Base-by-base conservation (phyloP, 2,888 invertebrate genomes). In the Tenthredo amoena region DNA sequence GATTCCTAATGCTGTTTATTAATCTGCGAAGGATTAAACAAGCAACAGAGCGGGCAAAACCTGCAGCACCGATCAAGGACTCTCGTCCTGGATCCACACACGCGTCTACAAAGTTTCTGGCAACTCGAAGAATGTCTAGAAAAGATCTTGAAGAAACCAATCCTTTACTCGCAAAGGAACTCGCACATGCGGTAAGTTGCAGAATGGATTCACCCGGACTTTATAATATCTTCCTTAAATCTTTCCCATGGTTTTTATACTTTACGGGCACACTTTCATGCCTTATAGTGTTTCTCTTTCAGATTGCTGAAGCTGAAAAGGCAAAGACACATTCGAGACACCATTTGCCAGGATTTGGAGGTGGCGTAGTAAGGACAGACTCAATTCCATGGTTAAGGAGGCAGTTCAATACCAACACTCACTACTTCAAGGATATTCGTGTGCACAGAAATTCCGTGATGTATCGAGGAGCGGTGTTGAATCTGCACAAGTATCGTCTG, bases 401-500 rank as follows among this genome's bases (percentile, higher is more conserved):
- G 86, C 95, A 96, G 85, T 94, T 96, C 87, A 94, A 95, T 26
- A 94, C 95, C 1, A 95, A 96, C 89, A 96, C 96, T 85, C 96
- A 97, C 90, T 97, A 97, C 91, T 95, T 97, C 86, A 96, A 96
- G 92, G 96, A 96, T 89, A 94, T 97, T 85, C 95, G 96, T 89
- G 95, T 97, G 91, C 97, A 97, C 88, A 95, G 97, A 87, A 97
- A 97, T 91, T 97, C 97, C 0, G 96, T 98, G 87, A 97, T 98
- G 93, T 98, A 98, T 93, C 96, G 98, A 76, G 97, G 97, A 71
- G 98, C 98, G 6, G 96, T 98, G 94, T 94, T 98, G 85, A 98
- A 97, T 92, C 96, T 97, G 85, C 96, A 96, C 90, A 96, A 97
- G 87, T 98, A 98, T 93, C 95, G 96, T 84, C 94, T 98, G 86